Percentiles rank a stretch among this genome's conserved stretches.
phyloP scores from a whole-genome alignment of 37 sponge, comb jelly and placozoan genomes.

The Beroe forskalii region DNA sequence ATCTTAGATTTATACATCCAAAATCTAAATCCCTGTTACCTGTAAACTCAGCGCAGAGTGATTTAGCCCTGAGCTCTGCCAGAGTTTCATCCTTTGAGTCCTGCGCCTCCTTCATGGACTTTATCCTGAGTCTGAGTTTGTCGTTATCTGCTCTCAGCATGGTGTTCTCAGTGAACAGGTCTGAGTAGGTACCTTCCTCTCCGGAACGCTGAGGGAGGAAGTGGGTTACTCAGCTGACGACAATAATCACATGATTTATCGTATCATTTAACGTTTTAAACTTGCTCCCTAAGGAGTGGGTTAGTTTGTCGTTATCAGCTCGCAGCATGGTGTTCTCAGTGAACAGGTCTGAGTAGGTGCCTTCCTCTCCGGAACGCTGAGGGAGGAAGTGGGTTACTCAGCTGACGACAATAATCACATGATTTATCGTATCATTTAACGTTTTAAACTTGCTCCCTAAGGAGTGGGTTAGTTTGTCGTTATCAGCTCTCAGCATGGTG shows the following conservation, averaged over 20 bases:
- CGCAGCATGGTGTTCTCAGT: constrained; percentile 89
- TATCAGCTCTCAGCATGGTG: constrained; percentile 92
- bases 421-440: no score
- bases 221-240: no score
- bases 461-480: constrained; percentile 94
- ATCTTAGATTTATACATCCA: no score
- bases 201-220: constrained; percentile 53
- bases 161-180: constrained; percentile 83
- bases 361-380: constrained; percentile 54
- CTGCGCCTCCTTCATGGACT: constrained; percentile 79
- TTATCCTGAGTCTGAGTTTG: constrained; percentile 81
- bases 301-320: constrained; percentile 93
- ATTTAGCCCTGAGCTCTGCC: constrained; percentile 70
- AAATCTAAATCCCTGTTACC: no score
- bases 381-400: no score
- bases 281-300: no score
- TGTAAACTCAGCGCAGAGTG: constrained; percentile 39
- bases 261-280: no score
- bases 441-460: no score
- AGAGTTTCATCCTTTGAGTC: constrained; percentile 75
- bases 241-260: no score
- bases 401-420: no score
- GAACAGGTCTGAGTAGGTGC: constrained; percentile 70
- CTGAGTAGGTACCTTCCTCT: constrained; percentile 63
- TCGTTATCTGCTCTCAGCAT: constrained; percentile 94